Conservation (phyloP, 2,888 invertebrate species). For the Sepiola atlantica region DNA sequence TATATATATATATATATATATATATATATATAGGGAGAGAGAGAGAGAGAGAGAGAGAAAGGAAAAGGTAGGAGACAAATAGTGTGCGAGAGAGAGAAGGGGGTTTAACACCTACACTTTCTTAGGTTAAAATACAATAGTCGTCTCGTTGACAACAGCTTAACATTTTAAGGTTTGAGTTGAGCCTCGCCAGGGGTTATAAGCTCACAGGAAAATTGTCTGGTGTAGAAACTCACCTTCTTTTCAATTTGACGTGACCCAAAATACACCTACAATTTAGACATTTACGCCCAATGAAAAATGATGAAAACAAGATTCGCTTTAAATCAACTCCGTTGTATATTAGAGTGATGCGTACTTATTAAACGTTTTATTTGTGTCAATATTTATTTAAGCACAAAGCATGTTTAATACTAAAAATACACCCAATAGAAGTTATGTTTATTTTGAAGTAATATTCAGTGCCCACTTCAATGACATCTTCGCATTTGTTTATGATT, state of each 20-base stretch:
- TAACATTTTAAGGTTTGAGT: not conserved
- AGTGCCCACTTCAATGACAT: too few species aligned
- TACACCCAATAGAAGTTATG: too few species aligned
- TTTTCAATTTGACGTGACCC: not conserved
- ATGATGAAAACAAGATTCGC: not conserved
- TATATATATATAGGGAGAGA: too few species aligned
- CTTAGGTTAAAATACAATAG: not conserved
- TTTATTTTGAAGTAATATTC: too few species aligned
- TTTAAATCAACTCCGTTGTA: not conserved
- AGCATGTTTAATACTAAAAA: too few species aligned
- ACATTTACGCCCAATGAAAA: not conserved
- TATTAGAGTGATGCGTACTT: too few species aligned
- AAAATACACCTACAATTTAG: not conserved
- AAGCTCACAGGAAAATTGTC: not conserved
- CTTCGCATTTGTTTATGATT: too few species aligned
- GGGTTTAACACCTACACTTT: not conserved
- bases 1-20: too few species aligned
- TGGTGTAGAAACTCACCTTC: not conserved
- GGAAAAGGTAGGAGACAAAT: not conserved
- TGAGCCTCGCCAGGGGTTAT: not conserved
- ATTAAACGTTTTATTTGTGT: too few species aligned
- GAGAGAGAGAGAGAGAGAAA: not conserved
- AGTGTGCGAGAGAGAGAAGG: not conserved
- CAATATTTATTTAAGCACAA: too few species aligned
- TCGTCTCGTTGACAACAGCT: not conserved